phyloP scores from a whole-genome alignment of 2,113 vertebrate genomes.

The Patagioenas fasciata region DNA sequence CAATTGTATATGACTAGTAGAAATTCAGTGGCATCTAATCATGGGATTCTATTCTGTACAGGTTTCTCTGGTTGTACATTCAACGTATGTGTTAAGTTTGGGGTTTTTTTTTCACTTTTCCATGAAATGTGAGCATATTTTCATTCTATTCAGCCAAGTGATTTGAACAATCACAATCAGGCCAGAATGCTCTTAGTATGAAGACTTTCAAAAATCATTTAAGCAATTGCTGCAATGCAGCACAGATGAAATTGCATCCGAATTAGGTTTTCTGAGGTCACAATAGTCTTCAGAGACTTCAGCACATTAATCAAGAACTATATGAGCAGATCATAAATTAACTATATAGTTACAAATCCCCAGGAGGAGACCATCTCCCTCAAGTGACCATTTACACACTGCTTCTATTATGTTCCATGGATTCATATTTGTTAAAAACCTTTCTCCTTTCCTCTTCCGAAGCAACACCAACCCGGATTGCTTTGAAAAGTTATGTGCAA shows the following conservation, averaged over 20 bases:
- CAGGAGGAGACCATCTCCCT: background rate
- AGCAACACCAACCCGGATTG: background rate
- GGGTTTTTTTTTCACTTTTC: background rate
- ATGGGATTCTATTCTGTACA: background rate
- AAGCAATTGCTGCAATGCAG: background rate
- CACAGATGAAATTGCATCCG: background rate
- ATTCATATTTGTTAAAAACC: background rate
- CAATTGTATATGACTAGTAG: background rate
- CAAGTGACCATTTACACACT: background rate
- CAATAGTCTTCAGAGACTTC: background rate
- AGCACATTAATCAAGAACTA: background rate
- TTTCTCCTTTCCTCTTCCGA: background rate
- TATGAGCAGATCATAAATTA: background rate
- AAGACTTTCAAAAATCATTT: background rate
- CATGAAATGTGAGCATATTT: background rate
- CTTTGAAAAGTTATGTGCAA: background rate
- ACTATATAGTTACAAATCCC: background rate
- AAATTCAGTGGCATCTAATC: background rate
- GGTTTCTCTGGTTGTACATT: background rate
- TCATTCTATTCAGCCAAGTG: background rate
- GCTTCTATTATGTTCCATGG: background rate
- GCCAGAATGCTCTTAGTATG: background rate
- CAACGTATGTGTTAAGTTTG: background rate
- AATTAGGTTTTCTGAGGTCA: background rate
- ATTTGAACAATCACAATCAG: background rate